These are phyloP conservation scores for Megalonaias nervosa DNA, from an alignment of 1,140 invertebrate species.

Conservation along the genomic window DNA sequence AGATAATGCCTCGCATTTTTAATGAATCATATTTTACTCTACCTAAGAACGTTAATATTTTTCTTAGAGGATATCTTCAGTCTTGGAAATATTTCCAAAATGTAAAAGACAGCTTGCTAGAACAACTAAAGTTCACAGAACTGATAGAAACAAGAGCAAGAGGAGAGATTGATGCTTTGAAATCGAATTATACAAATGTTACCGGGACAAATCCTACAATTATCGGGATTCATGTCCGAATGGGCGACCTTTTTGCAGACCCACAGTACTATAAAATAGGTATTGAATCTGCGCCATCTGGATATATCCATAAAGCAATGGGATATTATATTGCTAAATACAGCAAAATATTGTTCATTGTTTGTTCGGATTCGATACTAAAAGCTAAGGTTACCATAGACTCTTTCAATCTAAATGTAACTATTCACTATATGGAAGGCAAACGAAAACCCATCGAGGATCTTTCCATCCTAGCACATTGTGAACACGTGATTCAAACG, in stretches of 20 bases:
- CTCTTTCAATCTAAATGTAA: not conserved
- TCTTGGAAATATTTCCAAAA: constrained; percentile 48
- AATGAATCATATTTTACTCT: no score
- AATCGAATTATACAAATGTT: not conserved
- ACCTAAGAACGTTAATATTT: no score
- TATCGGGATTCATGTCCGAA: constrained; percentile 20
- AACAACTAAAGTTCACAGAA: constrained; percentile 32
- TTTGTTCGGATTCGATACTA: constrained; percentile 9
- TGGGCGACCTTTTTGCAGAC: constrained; percentile 11
- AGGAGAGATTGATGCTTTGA: not conserved
- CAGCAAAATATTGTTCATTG: not conserved
- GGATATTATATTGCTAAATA: constrained; percentile 1
- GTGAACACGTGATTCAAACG: constrained; percentile 47
- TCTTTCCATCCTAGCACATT: constrained; percentile 39
- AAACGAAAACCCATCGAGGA: constrained; percentile 46
- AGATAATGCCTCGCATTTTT: no score
- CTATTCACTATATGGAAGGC: not conserved
- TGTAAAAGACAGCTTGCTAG: constrained; percentile 8
- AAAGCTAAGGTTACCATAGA: not conserved
- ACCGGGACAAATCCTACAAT: not conserved
- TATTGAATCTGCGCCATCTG: not conserved
- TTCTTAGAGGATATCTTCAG: constrained; percentile 33
- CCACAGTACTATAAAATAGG: not conserved
- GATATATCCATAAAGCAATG: not conserved
- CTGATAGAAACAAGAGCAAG: no score